Evolutionary conservation across 2,113 vertebrate genomes (phyloP).

Genomic region (Clarias magur): DNA sequence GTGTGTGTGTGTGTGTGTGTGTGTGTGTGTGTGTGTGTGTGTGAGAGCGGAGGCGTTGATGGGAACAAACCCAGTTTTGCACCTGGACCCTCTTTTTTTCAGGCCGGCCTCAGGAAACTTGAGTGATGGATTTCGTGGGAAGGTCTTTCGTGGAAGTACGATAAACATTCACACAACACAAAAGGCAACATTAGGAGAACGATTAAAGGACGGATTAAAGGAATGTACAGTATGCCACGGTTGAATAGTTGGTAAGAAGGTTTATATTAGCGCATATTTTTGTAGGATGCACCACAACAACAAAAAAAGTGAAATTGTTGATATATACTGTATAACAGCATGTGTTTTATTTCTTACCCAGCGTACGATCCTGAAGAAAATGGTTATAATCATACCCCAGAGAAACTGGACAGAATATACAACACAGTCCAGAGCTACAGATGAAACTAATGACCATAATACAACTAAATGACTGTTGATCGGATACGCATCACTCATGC

Average conservation of each 20-base stretch:
- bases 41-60: constrained; percentile 6
- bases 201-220: constrained; percentile 13
- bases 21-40: background rate
- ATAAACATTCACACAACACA: background rate
- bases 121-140: background rate
- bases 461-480: background rate
- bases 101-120: constrained; percentile 1
- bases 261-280: background rate
- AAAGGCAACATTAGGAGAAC: background rate
- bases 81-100: background rate
- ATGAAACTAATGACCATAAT: background rate
- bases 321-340: background rate
- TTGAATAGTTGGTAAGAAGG: background rate
- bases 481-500: background rate
- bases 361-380: background rate
- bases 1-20: background rate
- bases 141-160: background rate
- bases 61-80: background rate
- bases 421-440: background rate
- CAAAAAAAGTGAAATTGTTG: background rate
- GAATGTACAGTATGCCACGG: background rate
- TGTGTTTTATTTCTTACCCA: background rate
- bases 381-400: background rate
- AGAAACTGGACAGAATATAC: background rate
- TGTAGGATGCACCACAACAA: background rate